These are phyloP conservation scores for Eulithis testata DNA, from an alignment of 2,888 invertebrate genomes.

Conservation along the genomic window DNA sequence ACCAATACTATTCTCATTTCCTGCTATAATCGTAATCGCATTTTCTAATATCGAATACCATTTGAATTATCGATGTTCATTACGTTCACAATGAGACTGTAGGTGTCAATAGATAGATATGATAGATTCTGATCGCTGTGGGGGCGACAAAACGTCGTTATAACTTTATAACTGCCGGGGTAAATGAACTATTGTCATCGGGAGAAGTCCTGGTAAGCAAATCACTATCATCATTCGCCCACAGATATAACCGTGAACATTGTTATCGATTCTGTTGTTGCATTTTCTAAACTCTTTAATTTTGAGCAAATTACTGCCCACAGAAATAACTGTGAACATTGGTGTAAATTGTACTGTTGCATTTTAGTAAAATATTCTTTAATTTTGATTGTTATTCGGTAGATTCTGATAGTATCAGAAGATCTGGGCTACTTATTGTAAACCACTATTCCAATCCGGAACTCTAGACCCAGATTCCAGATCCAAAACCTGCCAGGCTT, in stretches of 20 bases:
- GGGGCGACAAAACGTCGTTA: slow-evolving; percentile 63
- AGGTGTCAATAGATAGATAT: slow-evolving; percentile 68
- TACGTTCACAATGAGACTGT: slow-evolving; percentile 59
- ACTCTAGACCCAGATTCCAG: too few species aligned
- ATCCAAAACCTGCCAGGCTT: too few species aligned
- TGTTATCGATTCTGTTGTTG: too few species aligned
- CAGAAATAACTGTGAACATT: too few species aligned
- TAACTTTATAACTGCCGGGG: slow-evolving; percentile 50
- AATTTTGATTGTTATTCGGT: too few species aligned
- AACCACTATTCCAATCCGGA: too few species aligned
- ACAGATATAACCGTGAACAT: too few species aligned
- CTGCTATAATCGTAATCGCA: slow-evolving; percentile 35
- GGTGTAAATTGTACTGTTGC: too few species aligned
- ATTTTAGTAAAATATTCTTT: too few species aligned
- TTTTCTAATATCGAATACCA: slow-evolving; percentile 38
- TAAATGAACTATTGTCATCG: slow-evolving; percentile 54
- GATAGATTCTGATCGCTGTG: slow-evolving; percentile 56
- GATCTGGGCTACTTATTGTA: too few species aligned
- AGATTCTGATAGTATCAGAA: too few species aligned
- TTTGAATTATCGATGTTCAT: slow-evolving; percentile 50
- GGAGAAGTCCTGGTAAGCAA: slow-evolving; percentile 16
- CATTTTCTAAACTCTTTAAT: too few species aligned
- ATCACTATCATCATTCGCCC: not conserved
- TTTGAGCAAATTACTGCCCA: not conserved
- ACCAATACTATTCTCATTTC: slow-evolving; percentile 21